These are phyloP conservation scores for Ascaphus truei DNA, from an alignment of 2,113 vertebrate species.

Conservation along the genomic window DNA sequence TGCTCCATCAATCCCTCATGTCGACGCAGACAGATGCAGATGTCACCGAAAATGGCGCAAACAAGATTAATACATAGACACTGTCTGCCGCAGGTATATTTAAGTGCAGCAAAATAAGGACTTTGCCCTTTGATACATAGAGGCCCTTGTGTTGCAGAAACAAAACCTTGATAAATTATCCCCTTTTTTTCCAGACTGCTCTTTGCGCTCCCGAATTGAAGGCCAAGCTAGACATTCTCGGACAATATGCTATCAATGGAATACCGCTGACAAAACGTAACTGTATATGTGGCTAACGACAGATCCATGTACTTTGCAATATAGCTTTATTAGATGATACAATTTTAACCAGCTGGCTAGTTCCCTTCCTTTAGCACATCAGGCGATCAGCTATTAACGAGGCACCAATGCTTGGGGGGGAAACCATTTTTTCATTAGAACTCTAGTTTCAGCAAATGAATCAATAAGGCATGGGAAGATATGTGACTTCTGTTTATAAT, in stretches of 20 bases:
- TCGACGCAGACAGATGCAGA: too few relatives aligned
- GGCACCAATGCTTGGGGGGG: slow-evolving; percentile 25
- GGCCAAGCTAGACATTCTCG: not conserved
- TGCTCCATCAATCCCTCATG: too few relatives aligned
- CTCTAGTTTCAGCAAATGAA: slow-evolving; percentile 33
- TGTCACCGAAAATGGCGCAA: too few relatives aligned
- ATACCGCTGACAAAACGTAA: slow-evolving; percentile 16
- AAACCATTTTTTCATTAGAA: slow-evolving; percentile 29
- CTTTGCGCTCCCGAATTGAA: slow-evolving; percentile 1
- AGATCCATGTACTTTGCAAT: slow-evolving; percentile 11
- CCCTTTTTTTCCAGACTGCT: too few relatives aligned
- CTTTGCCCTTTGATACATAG: too few relatives aligned
- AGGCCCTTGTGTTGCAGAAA: too few relatives aligned
- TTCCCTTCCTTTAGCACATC: slow-evolving; percentile 20
- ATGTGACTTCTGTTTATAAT: slow-evolving; percentile 35
- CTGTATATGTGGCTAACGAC: slow-evolving; percentile 1
- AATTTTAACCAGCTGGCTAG: slow-evolving; percentile 18
- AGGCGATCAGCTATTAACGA: slow-evolving; percentile 28
- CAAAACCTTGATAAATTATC: too few relatives aligned
- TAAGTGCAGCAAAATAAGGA: too few relatives aligned
- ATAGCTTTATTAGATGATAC: slow-evolving; percentile 33
- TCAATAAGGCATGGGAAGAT: slow-evolving; percentile 25
- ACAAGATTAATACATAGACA: too few relatives aligned
- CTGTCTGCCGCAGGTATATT: too few relatives aligned
- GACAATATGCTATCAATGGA: not conserved